Conservation (phyloP, 35 echinoderm and acorn worm species). For the Stichopus chloronotus region DNA sequence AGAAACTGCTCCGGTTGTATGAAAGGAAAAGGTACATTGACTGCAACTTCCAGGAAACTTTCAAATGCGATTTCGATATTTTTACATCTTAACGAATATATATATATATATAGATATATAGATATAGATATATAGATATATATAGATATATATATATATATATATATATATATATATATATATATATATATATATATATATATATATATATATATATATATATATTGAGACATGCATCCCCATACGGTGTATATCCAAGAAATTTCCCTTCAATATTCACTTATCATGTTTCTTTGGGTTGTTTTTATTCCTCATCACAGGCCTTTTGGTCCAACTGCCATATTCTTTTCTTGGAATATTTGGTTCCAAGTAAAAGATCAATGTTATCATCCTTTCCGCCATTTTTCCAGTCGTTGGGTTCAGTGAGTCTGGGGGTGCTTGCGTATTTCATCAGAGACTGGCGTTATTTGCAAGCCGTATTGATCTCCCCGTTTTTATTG, state of each 20-base stretch:
- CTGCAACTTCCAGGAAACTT: too few relatives aligned
- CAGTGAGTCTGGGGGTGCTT: background rate
- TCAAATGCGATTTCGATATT: too few relatives aligned
- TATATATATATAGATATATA: background rate
- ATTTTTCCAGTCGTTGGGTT: conserved; percentile 24
- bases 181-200: background rate
- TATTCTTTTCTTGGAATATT: conserved; percentile 26
- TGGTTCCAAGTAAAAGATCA: conserved; percentile 1
- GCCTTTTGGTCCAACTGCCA: conserved; percentile 39
- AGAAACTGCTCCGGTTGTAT: too few relatives aligned
- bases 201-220: background rate
- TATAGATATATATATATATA: background rate
- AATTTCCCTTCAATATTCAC: background rate
- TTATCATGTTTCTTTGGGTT: background rate
- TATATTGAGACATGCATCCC: background rate
- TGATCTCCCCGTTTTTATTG: background rate
- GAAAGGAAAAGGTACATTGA: too few relatives aligned
- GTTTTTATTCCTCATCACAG: background rate
- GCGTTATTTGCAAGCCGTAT: conserved; percentile 40
- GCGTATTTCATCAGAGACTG: conserved; percentile 53
- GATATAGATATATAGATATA: too few relatives aligned
- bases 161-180: background rate
- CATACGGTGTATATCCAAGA: background rate
- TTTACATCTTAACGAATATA: background rate
- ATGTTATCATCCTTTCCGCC: background rate